These are phyloP conservation scores for Peromyscus nudipes DNA, from an alignment of 2,797 vertebrate species.

Conservation along the genomic window DNA sequence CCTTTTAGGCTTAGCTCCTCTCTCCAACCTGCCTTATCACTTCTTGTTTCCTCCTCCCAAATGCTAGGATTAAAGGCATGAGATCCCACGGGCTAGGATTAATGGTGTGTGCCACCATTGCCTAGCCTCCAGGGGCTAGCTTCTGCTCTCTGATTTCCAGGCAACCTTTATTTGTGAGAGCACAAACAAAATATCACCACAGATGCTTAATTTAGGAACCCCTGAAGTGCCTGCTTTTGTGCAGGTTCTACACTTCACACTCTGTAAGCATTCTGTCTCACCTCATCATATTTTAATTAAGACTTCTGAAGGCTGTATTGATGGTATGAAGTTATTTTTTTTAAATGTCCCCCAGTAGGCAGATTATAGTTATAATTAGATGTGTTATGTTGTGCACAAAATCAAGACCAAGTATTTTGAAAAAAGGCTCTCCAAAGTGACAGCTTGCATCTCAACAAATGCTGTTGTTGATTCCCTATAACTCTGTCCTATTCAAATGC, in stretches of 20 bases:
- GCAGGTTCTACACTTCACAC: background rate
- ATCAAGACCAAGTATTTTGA: background rate
- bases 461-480: background rate
- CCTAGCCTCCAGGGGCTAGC: too few species aligned
- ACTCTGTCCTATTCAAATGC: background rate
- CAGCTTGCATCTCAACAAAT: background rate
- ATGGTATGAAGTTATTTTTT: constrained; percentile 2
- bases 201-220: background rate
- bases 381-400: background rate
- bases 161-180: too few species aligned
- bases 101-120: too few species aligned
- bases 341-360: background rate
- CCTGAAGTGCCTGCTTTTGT: background rate
- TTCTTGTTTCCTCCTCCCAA: too few species aligned
- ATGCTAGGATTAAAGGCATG: too few species aligned
- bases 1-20: too few species aligned
- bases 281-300: constrained; percentile 2
- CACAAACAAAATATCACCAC: too few species aligned
- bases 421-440: background rate
- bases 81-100: too few species aligned
- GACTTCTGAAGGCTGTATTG: background rate
- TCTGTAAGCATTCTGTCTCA: background rate
- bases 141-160: too few species aligned
- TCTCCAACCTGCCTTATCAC: too few species aligned
- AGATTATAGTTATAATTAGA: background rate